Evolutionary conservation across 2,113 vertebrate species (phyloP), one percentile per base, ranked within the genome.

Genomic region (Miniopterus natalensis): DNA sequence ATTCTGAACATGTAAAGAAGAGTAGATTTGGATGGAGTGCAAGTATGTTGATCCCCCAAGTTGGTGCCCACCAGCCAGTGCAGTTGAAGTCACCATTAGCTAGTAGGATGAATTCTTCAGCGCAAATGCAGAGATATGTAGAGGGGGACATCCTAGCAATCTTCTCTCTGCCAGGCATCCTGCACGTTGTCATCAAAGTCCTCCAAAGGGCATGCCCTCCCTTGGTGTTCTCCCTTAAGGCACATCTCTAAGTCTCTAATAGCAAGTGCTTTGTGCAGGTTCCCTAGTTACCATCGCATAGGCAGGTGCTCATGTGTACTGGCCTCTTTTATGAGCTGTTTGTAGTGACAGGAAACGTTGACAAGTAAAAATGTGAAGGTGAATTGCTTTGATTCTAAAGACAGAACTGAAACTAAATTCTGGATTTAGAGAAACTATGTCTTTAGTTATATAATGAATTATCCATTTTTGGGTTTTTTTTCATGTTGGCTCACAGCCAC

Each of bases 181-280:
- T 36, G 13, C 18, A 36, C 3, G 42, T 7, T 1, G 9, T 59
- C 36, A 3, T 5, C 29, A 40, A 36, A 71, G 21, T 45, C 21
- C 8, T 49, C 7, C n/a, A 11, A n/a, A 71, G 21, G n/a, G 8
- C n/a, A 2, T 25, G 5, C 2, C 10, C 11, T 40, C 0, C n/a
- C 13, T 42, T 31, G 31, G 5, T 31, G 27, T 59, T 90, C 36
- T 81, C 3, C 20, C 21, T 71, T 15, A 13, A 18, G 42, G 18
- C 27, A 31, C 8, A 23, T 27, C 1, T 47, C 23, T 86, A 42
- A 12, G 25, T 27, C 1, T 47, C 23, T 86, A 42, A 12, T 1
- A 12, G 18, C 31, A 57, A 51, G 3, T 29, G 2, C 31, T 47
- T 25, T 11, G 27, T 5, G 2, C 8, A n/a, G 4, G 4, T 21